Percentiles rank a stretch among this genome's conserved stretches.
Evolutionary conservation across 2,113 vertebrate genomes (phyloP).

Genomic region (Pseudolaguvia tuberculata): DNA sequence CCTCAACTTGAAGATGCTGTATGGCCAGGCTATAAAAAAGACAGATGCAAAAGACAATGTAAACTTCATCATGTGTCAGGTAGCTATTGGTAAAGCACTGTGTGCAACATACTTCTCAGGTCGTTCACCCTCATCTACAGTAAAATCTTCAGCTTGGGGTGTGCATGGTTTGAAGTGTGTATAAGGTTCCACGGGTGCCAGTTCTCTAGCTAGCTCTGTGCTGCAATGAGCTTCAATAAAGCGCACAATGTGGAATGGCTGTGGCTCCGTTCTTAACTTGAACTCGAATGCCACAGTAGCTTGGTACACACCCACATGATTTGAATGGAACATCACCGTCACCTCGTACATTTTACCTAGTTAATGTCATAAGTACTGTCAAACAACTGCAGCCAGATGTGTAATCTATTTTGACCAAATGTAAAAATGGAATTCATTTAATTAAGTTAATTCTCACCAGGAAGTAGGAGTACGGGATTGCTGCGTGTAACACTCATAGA

Average conservation of each 20-base stretch:
- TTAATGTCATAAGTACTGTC: background rate
- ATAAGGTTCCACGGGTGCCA: slow-evolving; percentile 73
- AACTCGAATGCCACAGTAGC: slow-evolving; percentile 74
- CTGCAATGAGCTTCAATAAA: slow-evolving; percentile 65
- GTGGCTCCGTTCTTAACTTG: slow-evolving; percentile 52
- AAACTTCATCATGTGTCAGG: background rate
- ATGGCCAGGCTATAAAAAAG: slow-evolving; percentile 43
- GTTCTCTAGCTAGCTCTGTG: slow-evolving; percentile 67
- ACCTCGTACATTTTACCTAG: slow-evolving; percentile 72
- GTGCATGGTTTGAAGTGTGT: slow-evolving; percentile 54
- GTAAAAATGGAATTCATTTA: background rate
- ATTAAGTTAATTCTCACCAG: slow-evolving; percentile 71
- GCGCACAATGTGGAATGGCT: slow-evolving; percentile 76
- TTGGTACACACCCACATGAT: slow-evolving; percentile 68
- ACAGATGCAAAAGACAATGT: background rate
- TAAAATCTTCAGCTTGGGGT: slow-evolving; percentile 7
- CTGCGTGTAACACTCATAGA: slow-evolving; percentile 53
- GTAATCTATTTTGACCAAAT: background rate
- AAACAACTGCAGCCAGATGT: background rate
- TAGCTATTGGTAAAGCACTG: background rate
- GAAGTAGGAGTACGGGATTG: slow-evolving; percentile 60
- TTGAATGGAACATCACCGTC: slow-evolving; percentile 61
- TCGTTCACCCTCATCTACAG: slow-evolving; percentile 70
- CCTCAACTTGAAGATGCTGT: slow-evolving; percentile 24
- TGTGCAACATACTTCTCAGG: slow-evolving; percentile 67